A percentile compares a stretch with the other conserved stretches of the same genome.
These are phyloP conservation scores for Myiothlypis coronata DNA, from an alignment of 2,797 vertebrate species.

Conservation along the genomic window DNA sequence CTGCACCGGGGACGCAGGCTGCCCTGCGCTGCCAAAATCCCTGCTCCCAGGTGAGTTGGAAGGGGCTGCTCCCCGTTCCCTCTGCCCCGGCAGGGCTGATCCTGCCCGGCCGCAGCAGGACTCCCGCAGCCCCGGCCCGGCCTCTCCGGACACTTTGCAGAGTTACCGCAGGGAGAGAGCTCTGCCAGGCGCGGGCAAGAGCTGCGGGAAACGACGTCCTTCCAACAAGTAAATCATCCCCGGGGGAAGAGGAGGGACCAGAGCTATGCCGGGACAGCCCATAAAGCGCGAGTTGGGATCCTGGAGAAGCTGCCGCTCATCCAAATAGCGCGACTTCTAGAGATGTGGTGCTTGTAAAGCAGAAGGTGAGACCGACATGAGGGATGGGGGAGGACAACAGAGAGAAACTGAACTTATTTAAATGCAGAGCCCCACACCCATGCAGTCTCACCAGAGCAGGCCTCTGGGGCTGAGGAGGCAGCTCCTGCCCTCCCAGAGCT, in stretches of 20 bases:
- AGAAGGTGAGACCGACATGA: rapidly evolving
- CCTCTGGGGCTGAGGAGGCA: not conserved
- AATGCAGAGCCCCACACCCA: not conserved
- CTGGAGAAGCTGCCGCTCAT: not conserved
- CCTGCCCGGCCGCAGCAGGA: not conserved
- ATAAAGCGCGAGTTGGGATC: not conserved
- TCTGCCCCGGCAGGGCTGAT: not conserved
- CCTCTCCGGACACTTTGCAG: not conserved
- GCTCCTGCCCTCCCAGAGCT: not conserved
- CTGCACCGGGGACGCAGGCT: not conserved
- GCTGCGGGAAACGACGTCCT: not conserved
- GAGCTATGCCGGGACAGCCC: not conserved
- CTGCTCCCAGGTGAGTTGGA: not conserved
- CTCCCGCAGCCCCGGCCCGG: not conserved
- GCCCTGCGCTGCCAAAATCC: not conserved
- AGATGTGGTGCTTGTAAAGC: not conserved
- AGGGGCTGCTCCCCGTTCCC: not conserved
- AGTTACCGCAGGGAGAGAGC: not conserved
- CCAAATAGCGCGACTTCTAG: not conserved
- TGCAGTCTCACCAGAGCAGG: not conserved
- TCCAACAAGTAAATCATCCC: not conserved
- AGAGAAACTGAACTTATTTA: not conserved
- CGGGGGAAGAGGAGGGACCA: not conserved
- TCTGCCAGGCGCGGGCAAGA: not conserved
- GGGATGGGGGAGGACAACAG: rapidly evolving